Conservation (phyloP, 2,113 vertebrate species). For the Eonycteris spelaea region DNA sequence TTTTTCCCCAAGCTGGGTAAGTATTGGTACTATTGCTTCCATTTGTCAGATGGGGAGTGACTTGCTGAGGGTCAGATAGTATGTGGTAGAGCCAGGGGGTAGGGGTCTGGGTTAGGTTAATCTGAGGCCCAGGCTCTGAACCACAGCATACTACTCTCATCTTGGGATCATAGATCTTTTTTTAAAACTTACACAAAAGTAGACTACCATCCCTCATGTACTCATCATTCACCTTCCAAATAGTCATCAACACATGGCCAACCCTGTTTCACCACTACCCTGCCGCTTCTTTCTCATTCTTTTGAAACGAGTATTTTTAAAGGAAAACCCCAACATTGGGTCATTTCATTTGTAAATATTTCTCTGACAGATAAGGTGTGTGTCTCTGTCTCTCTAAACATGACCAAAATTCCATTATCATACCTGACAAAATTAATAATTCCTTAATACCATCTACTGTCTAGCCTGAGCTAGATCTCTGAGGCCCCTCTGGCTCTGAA, state of each 20-base stretch:
- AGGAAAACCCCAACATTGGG: neutral
- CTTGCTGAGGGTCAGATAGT: neutral
- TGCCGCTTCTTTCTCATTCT: neutral
- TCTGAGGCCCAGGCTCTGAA: neutral
- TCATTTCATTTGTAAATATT: conserved; percentile 28
- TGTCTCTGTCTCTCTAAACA: neutral
- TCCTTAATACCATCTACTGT: neutral
- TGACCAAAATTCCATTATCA: neutral
- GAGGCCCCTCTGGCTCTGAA: conserved; percentile 1
- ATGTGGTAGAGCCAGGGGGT: neutral
- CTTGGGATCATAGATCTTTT: neutral
- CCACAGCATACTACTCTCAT: neutral
- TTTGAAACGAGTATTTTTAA: conserved; percentile 42
- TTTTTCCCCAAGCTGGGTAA: conserved; percentile 21
- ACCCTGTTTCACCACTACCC: conserved; percentile 20
- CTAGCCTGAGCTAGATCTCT: conserved; percentile 16
- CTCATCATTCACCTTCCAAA: conserved; percentile 22
- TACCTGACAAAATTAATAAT: conserved; percentile 35
- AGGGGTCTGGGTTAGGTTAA: neutral
- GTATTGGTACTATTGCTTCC: neutral
- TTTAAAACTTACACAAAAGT: neutral
- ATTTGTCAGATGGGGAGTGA: neutral
- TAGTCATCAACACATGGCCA: conserved; percentile 23
- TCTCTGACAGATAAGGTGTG: conserved; percentile 3
- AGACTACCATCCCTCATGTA: neutral